Conservation (phyloP, 2,888 invertebrate genomes). For the Agrotis puta region DNA sequence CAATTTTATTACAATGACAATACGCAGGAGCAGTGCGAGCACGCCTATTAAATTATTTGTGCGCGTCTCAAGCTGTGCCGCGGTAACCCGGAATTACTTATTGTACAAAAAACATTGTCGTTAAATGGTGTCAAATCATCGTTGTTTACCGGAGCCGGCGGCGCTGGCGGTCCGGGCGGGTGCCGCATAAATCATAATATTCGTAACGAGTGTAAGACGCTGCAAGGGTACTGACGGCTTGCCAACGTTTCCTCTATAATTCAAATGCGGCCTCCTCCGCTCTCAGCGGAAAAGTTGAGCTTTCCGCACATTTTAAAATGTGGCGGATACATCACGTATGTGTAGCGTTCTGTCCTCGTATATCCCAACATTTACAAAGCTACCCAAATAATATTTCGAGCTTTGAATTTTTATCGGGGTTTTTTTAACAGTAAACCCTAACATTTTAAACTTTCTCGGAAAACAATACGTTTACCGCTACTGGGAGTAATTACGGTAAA, state of each 20-base stretch:
- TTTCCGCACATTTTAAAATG: conserved; percentile 68
- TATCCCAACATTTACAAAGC: conserved; percentile 50
- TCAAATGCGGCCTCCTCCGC: conserved; percentile 68
- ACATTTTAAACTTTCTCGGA: conserved; percentile 22
- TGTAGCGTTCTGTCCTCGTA: conserved; percentile 57
- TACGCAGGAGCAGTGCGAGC: conserved; percentile 83
- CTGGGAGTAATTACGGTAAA: conserved; percentile 27
- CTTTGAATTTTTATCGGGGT: conserved; percentile 48
- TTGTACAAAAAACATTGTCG: conserved; percentile 68
- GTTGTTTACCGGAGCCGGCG: conserved; percentile 74
- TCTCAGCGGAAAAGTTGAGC: conserved; percentile 69
- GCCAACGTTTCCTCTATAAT: conserved; percentile 70
- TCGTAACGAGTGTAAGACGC: conserved; percentile 74
- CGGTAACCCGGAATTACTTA: conserved; percentile 70
- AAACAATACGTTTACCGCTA: conserved; percentile 26
- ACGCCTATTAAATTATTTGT: conserved; percentile 85
- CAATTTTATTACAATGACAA: conserved; percentile 87
- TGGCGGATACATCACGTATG: conserved; percentile 58
- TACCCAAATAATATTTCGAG: conserved; percentile 53
- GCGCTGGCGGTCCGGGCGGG: conserved; percentile 58
- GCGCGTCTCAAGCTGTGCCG: conserved; percentile 60
- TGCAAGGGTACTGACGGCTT: conserved; percentile 64
- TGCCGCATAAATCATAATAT: conserved; percentile 79
- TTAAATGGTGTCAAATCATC: conserved; percentile 82
- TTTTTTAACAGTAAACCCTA: conserved; percentile 29